A percentile compares a stretch with the other conserved stretches of the same genome.
Evolutionary conservation across 2,797 vertebrate genomes (phyloP).

Genomic region (Miichthys miiuy): DNA sequence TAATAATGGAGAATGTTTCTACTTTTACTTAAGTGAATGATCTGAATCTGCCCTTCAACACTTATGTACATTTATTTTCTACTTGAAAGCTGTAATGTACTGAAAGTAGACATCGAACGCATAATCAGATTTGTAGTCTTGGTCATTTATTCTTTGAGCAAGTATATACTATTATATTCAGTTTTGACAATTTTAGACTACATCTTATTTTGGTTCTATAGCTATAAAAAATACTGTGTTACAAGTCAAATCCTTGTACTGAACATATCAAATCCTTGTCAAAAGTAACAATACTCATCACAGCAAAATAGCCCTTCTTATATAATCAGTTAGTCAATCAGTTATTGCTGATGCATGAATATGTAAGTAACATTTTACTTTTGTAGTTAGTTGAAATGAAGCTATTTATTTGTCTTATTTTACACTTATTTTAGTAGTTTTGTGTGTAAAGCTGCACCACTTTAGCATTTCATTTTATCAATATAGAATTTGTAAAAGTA

Average conservation of each 20-base stretch:
- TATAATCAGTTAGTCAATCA: neutral
- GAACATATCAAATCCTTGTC: too few relatives aligned
- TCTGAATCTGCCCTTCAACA: too few relatives aligned
- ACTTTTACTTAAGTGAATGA: too few relatives aligned
- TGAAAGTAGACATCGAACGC: neutral
- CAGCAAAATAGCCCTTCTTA: neutral
- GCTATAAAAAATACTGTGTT: too few relatives aligned
- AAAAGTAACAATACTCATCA: neutral
- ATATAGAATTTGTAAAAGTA: too few relatives aligned
- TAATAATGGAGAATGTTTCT: too few relatives aligned
- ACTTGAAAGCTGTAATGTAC: too few relatives aligned
- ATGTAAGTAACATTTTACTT: accelerated
- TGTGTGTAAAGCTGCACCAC: neutral
- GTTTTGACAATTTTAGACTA: too few relatives aligned
- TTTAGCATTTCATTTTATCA: neutral
- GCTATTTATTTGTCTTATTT: neutral
- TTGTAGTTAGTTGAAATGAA: neutral
- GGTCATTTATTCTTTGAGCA: neutral
- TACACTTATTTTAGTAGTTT: neutral
- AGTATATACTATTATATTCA: too few relatives aligned
- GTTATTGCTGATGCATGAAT: neutral
- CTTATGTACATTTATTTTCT: too few relatives aligned
- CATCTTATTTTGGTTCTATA: too few relatives aligned
- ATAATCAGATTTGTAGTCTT: neutral
- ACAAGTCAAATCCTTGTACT: too few relatives aligned